phyloP scores from a whole-genome alignment of 53 echinoderm and acorn worm genomes.

The Paracentrotus lividus region DNA sequence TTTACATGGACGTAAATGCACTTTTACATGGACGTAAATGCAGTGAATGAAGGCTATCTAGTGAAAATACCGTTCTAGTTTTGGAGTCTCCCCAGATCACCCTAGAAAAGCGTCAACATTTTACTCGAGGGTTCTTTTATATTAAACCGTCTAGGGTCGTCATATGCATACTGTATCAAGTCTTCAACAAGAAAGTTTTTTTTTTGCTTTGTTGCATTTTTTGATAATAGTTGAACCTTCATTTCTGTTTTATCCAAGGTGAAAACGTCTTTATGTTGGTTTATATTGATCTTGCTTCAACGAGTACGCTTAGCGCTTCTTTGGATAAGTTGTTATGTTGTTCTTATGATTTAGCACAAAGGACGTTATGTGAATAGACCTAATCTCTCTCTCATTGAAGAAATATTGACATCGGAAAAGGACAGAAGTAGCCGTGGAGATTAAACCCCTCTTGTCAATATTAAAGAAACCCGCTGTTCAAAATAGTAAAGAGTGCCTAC shows the following conservation, averaged over 20 bases:
- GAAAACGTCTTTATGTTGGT: not conserved
- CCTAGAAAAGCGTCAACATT: not conserved
- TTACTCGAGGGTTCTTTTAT: no score
- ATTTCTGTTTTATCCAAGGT: not conserved
- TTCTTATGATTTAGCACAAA: not conserved
- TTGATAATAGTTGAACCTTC: not conserved
- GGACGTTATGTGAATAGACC: constrained; percentile 28
- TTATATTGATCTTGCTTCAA: not conserved
- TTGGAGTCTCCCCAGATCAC: not conserved
- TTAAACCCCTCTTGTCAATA: not conserved
- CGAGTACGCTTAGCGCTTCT: not conserved
- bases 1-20: no score
- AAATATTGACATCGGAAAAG: constrained; percentile 23
- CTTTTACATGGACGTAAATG: no score
- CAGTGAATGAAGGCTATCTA: no score
- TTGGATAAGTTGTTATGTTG: not conserved
- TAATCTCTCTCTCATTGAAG: not conserved
- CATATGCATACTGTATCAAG: not conserved
- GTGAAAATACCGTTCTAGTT: not conserved
- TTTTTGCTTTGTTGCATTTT: not conserved
- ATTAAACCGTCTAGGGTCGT: not conserved
- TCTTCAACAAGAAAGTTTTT: not conserved
- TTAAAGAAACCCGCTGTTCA: not conserved
- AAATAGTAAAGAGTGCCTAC: not conserved
- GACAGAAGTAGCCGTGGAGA: constrained; percentile 15